These are phyloP conservation scores for Promerops cafer DNA, from an alignment of 2,113 vertebrate species.

Conservation along the genomic window DNA sequence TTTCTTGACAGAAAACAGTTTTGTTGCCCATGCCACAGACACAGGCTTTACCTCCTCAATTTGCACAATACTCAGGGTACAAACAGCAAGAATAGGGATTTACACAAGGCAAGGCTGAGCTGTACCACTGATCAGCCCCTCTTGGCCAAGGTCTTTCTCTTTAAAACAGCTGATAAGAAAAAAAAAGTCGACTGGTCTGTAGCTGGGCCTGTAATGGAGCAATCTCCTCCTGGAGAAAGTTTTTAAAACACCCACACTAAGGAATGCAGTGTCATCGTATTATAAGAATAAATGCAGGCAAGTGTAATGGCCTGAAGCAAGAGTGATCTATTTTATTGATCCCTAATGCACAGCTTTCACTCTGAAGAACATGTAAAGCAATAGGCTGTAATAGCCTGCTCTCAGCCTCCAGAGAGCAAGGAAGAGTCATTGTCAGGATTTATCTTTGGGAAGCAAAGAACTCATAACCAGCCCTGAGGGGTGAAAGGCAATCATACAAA, in stretches of 20 bases:
- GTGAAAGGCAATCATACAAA: slow-evolving; percentile 21
- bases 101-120: neutral
- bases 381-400: slow-evolving; percentile 42
- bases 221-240: neutral
- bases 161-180: neutral
- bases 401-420: slow-evolving; percentile 26
- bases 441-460: slow-evolving; percentile 47
- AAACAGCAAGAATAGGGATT: neutral
- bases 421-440: slow-evolving; percentile 52
- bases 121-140: neutral
- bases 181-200: neutral
- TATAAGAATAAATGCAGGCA: slow-evolving; percentile 45
- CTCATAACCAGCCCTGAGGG: slow-evolving; percentile 28
- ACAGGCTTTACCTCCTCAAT: neutral
- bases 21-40: neutral
- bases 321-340: slow-evolving; percentile 60
- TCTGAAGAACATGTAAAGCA: slow-evolving; percentile 18
- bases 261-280: slow-evolving; percentile 42
- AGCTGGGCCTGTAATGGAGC: neutral
- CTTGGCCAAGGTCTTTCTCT: neutral
- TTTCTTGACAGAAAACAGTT: neutral
- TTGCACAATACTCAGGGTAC: neutral
- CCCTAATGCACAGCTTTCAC: slow-evolving; percentile 46
- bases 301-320: slow-evolving; percentile 53
- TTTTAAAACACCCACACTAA: neutral